Evolutionary conservation across 1,140 invertebrate species (phyloP), one percentile per base, ranked within the genome.

Genomic region (Meloidogyne exigua): DNA sequence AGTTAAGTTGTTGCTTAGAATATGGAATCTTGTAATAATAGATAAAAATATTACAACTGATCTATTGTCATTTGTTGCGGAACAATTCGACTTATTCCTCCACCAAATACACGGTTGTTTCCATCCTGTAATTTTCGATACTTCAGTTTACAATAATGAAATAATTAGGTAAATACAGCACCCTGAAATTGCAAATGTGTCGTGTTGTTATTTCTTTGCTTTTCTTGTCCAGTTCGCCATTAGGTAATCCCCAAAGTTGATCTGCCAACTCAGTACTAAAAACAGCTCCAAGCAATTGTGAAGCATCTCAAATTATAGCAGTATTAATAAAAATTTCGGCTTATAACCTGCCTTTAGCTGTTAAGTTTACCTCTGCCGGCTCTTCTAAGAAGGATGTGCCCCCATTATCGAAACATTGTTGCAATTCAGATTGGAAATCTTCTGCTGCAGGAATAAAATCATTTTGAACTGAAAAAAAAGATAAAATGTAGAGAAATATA

Each of bases 1-100:
- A 62, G 82, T 83, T 26, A 81, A 32, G 63, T 81, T 76, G 70
- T 81, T 81, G 57, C 81, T 84, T 25, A 65, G 83, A 75, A 26
- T 39, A 11, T 2, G 12, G 25, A 76, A 25, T 39, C n/a, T 49
- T 44, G 67, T 67, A 25, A 72, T 15, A 21, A 23, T 32, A 13
- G 9, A 15, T 21, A 65, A 26, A 32, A 49, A 73, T 15, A n/a
- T 49, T 62, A 73, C 71, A 65, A 13, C 18, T 57, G 71, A 64
- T 62, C 7, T 1, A 23, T 3, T n/a, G 28, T n/a, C 2, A 65
- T 64, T 12, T 21, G 57, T 11, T 73, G 57, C 13, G 49, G 49
- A 5, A 67, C 63, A 68, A 82, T 81, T 25, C 81, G 82, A 67
- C 82, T 80, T 42, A 82, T 82, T 2, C 81, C 81, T 62, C 73